Conservation (phyloP, 1,140 invertebrate genomes). For the Drosophila punjabiensis region DNA sequence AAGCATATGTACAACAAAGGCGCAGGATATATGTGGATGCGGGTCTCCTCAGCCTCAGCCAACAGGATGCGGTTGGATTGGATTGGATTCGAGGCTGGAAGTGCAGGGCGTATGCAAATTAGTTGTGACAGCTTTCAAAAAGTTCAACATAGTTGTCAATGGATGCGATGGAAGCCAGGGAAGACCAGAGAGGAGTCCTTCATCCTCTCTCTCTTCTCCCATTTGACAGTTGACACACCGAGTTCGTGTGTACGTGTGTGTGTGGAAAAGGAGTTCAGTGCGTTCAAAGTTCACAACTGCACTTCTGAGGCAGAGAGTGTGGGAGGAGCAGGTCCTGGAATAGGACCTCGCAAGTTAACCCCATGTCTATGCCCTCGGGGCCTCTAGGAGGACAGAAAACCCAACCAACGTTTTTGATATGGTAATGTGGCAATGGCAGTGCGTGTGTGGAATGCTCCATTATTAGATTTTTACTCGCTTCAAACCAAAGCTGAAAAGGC, state of each 20-base stretch:
- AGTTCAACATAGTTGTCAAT: slow-evolving; percentile 78
- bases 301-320: slow-evolving; percentile 4
- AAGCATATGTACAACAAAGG: slow-evolving; percentile 35
- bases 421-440: slow-evolving; percentile 80
- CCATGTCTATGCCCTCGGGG: slow-evolving; percentile 56
- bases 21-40: slow-evolving; percentile 26
- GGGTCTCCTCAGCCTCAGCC: slow-evolving; percentile 1
- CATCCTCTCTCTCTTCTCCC: neutral
- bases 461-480: slow-evolving; percentile 68
- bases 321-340: neutral
- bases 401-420: slow-evolving; percentile 69
- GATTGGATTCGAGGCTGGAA: neutral
- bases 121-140: slow-evolving; percentile 83
- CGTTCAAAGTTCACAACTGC: slow-evolving; percentile 71
- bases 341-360: neutral
- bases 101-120: slow-evolving; percentile 69
- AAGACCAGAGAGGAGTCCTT: neutral
- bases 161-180: slow-evolving; percentile 16
- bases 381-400: slow-evolving; percentile 29
- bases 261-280: slow-evolving; percentile 20
- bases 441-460: slow-evolving; percentile 77
- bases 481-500: slow-evolving; percentile 8
- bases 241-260: neutral
- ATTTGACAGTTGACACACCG: slow-evolving; percentile 40
- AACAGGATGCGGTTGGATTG: slow-evolving; percentile 21